These are phyloP conservation scores for Falco peregrinus DNA, from an alignment of 2,797 vertebrate species.

Conservation along the genomic window DNA sequence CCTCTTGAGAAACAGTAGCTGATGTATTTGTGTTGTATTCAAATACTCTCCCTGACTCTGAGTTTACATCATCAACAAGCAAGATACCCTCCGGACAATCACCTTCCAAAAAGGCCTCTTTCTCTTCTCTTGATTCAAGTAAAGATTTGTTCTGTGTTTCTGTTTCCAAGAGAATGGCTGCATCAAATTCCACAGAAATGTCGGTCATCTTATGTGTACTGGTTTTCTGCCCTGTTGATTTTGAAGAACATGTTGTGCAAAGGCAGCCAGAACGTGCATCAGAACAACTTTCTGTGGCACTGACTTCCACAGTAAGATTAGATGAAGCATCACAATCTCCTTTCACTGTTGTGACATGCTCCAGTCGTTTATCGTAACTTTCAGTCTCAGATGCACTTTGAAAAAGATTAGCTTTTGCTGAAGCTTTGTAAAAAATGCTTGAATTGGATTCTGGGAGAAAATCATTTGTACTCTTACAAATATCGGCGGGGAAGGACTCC, in stretches of 20 bases:
- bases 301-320: neutral
- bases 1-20: constrained; percentile 31
- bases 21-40: neutral
- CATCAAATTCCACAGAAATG: neutral
- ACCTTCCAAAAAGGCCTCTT: constrained; percentile 6
- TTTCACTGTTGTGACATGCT: neutral
- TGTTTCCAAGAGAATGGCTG: neutral
- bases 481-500: neutral
- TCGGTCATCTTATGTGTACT: neutral
- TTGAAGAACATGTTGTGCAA: neutral
- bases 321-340: neutral
- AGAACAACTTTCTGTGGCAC: neutral
- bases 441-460: neutral
- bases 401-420: constrained; percentile 6
- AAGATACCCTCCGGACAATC: neutral
- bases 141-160: constrained; percentile 6
- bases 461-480: neutral
- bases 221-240: neutral
- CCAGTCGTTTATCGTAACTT: neutral
- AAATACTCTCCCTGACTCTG: neutral
- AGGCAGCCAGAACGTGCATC: neutral
- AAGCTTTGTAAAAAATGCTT: neutral
- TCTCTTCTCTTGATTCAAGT: neutral
- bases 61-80: neutral
- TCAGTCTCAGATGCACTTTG: constrained; percentile 36